These are phyloP conservation scores for Pseudolaguvia tuberculata DNA, from an alignment of 2,113 vertebrate genomes.

Conservation along the genomic window DNA sequence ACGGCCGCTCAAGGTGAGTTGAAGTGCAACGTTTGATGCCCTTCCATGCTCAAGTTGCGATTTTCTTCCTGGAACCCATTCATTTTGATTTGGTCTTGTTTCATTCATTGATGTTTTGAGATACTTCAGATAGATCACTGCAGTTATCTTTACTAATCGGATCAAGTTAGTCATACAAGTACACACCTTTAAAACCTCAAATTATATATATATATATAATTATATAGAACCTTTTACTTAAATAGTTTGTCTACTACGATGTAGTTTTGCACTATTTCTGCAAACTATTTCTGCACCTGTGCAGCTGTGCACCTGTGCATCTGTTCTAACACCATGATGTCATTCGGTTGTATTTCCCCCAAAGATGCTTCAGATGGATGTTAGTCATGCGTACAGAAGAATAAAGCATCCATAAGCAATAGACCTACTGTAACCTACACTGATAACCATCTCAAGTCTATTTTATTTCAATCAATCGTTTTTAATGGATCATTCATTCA, in stretches of 20 bases:
- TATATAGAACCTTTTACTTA: too few relatives aligned
- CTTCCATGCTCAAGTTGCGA: conserved; percentile 44
- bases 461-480: not conserved
- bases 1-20: conserved; percentile 97
- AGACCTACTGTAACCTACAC: not conserved
- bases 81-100: not conserved
- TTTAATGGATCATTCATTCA: not conserved
- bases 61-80: not conserved
- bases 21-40: conserved; percentile 68
- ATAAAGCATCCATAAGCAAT: not conserved
- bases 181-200: too few relatives aligned
- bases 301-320: conserved; percentile 22
- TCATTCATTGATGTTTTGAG: not conserved
- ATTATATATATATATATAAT: too few relatives aligned
- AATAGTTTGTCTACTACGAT: not conserved
- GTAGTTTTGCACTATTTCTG: conserved; percentile 8
- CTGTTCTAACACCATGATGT: conserved; percentile 25
- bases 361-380: not conserved
- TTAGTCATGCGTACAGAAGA: not conserved
- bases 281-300: conserved; percentile 18
- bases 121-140: too few relatives aligned
- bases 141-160: too few relatives aligned
- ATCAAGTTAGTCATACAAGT: too few relatives aligned
- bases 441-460: not conserved
- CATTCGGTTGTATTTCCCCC: not conserved